Evolutionary conservation across 2,797 vertebrate species (phyloP).

Genomic region (Harpagifer antarcticus): DNA sequence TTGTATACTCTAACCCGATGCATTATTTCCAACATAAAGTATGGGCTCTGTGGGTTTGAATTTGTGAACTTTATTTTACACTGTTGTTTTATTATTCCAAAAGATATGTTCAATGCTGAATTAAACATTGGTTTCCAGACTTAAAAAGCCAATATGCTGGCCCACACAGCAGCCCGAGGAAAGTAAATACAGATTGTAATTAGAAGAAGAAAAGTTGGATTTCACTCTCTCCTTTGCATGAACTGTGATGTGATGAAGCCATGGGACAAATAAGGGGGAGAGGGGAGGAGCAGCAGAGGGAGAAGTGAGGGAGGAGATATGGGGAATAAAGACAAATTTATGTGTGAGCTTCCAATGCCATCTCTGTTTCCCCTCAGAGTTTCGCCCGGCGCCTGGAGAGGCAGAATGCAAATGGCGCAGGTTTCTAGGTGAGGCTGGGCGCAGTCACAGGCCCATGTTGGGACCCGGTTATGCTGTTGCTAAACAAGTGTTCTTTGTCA

Average conservation of each 20-base stretch:
- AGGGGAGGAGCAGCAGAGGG: conserved; percentile 49
- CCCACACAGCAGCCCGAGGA: conserved; percentile 68
- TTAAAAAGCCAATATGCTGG: conserved; percentile 63
- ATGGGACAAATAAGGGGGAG: conserved; percentile 73
- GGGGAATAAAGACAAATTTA: conserved; percentile 78
- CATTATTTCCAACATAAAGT: conserved; percentile 4
- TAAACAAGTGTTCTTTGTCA: conserved; percentile 85
- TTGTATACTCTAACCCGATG: neutral
- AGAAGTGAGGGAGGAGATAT: conserved; percentile 38
- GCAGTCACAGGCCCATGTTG: conserved; percentile 75
- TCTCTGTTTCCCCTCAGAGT: conserved; percentile 69
- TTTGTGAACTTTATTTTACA: conserved; percentile 62
- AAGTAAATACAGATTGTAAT: conserved; percentile 78
- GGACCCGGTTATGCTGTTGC: conserved; percentile 74
- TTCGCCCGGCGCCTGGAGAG: conserved; percentile 72
- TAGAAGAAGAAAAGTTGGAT: conserved; percentile 75
- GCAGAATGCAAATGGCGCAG: conserved; percentile 78
- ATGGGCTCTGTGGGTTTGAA: conserved; percentile 6
- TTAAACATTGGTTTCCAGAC: conserved; percentile 66
- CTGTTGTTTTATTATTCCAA: conserved; percentile 63
- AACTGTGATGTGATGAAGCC: conserved; percentile 79
- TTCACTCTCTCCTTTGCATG: conserved; percentile 75
- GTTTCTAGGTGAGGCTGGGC: conserved; percentile 78
- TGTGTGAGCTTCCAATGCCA: conserved; percentile 73
- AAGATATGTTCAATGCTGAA: conserved; percentile 59